These are phyloP conservation scores for Panorpa germanica DNA, from an alignment of 2,888 invertebrate species.

Conservation along the genomic window DNA sequence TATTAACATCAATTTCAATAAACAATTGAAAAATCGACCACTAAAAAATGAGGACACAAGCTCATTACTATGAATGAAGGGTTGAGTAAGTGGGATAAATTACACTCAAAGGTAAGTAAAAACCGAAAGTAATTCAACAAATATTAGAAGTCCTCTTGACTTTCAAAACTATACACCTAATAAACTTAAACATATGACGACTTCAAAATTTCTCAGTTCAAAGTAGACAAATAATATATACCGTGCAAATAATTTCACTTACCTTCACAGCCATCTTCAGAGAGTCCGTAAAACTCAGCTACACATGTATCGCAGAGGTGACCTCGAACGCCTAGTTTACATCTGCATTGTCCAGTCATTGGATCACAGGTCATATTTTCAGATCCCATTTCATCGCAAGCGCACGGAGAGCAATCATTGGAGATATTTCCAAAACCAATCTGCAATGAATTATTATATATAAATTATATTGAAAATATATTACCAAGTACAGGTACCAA, in stretches of 20 bases:
- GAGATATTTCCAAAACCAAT: conserved; percentile 49
- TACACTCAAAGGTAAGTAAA: too few relatives aligned
- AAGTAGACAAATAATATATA: too few relatives aligned
- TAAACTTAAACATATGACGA: too few relatives aligned
- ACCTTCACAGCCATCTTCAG: conserved; percentile 45
- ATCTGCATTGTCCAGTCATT: conserved; percentile 58
- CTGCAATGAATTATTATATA: conserved; percentile 1
- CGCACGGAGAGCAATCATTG: conserved; percentile 62
- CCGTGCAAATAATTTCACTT: conserved; percentile 22
- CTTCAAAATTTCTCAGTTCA: too few relatives aligned
- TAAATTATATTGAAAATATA: neutral
- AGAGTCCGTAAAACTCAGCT: conserved; percentile 50
- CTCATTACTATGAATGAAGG: too few relatives aligned
- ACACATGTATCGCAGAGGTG: conserved; percentile 56
- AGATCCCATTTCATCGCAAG: conserved; percentile 54
- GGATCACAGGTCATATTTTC: conserved; percentile 48
- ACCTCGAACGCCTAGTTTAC: conserved; percentile 60
- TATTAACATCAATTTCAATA: too few relatives aligned
- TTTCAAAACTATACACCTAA: too few relatives aligned
- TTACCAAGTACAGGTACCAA: neutral
- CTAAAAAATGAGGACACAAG: too few relatives aligned
- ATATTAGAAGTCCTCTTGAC: too few relatives aligned
- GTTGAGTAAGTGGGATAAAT: too few relatives aligned
- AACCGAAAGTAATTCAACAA: too few relatives aligned
- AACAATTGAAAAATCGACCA: too few relatives aligned